Evolutionary conservation across 2,888 invertebrate species (phyloP).

Genomic region (Thereva unica): DNA sequence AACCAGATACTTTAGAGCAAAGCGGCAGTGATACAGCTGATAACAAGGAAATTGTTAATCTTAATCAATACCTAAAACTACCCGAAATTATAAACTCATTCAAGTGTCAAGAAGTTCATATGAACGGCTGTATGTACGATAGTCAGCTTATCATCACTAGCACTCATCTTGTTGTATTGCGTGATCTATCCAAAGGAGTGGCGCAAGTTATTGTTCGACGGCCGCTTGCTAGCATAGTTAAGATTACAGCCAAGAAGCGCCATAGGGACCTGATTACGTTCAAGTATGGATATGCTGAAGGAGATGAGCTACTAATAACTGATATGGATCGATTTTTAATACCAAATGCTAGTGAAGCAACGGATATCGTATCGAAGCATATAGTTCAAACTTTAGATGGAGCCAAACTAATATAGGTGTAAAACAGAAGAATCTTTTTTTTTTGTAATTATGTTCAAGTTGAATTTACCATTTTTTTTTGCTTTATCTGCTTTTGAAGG

Average conservation of each 20-base stretch:
- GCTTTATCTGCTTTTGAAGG: too few species aligned
- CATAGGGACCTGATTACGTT: conserved; percentile 97
- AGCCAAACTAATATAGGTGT: conserved; percentile 50
- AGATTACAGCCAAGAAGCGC: conserved; percentile 94
- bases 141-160: conserved; percentile 86
- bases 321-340: conserved; percentile 93
- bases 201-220: conserved; percentile 86
- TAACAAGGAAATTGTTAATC: conserved; percentile 76
- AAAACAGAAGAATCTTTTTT: too few species aligned
- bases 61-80: conserved; percentile 80
- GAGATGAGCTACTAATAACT: conserved; percentile 76
- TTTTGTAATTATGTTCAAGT: too few species aligned
- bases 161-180: conserved; percentile 82
- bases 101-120: conserved; percentile 89
- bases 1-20: conserved; percentile 49
- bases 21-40: conserved; percentile 64
- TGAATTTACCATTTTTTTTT: too few species aligned
- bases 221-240: conserved; percentile 88
- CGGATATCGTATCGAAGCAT: conserved; percentile 86
- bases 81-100: conserved; percentile 85
- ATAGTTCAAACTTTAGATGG: conserved; percentile 67
- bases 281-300: conserved; percentile 87
- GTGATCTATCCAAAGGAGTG: conserved; percentile 77
- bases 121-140: conserved; percentile 86
- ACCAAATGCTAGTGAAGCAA: conserved; percentile 88